Percentiles rank a stretch among this genome's conserved stretches.
These are phyloP conservation scores for Alosa alosa DNA, from an alignment of 2,113 vertebrate genomes.

Conservation along the genomic window DNA sequence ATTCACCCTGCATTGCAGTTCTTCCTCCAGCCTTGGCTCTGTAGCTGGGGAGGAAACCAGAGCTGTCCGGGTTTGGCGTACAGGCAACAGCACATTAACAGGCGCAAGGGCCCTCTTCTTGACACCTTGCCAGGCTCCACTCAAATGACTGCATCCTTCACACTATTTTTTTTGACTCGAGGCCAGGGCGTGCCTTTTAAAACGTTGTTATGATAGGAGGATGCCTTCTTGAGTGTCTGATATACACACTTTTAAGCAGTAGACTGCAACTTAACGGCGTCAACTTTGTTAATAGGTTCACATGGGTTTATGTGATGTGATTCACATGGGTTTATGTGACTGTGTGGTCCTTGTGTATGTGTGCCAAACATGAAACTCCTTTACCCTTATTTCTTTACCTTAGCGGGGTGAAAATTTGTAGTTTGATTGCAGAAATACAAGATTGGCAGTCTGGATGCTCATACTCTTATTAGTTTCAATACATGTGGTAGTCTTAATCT, in stretches of 20 bases:
- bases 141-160: constrained; percentile 21
- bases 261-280: background rate
- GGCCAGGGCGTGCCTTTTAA: background rate
- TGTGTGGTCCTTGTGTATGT: background rate
- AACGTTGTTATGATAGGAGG: constrained; percentile 12
- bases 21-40: constrained; percentile 44
- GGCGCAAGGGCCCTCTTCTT: constrained; percentile 15
- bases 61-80: background rate
- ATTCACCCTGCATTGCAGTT: constrained; percentile 62
- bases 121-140: constrained; percentile 33
- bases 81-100: constrained; percentile 35
- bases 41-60: constrained; percentile 41
- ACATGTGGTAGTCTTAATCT: no score
- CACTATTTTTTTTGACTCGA: constrained; percentile 7
- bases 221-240: constrained; percentile 10
- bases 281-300: background rate
- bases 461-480: no score
- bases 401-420: background rate
- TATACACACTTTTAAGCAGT: background rate
- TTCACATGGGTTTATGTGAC: background rate
- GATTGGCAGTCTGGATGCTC: no score
- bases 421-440: no score
- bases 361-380: background rate
- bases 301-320: background rate
- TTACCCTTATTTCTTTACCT: background rate